Percentiles rank a stretch among this genome's conserved stretches.
Evolutionary conservation across 2,888 invertebrate genomes (phyloP).

Genomic region (Nomada goodeniana): DNA sequence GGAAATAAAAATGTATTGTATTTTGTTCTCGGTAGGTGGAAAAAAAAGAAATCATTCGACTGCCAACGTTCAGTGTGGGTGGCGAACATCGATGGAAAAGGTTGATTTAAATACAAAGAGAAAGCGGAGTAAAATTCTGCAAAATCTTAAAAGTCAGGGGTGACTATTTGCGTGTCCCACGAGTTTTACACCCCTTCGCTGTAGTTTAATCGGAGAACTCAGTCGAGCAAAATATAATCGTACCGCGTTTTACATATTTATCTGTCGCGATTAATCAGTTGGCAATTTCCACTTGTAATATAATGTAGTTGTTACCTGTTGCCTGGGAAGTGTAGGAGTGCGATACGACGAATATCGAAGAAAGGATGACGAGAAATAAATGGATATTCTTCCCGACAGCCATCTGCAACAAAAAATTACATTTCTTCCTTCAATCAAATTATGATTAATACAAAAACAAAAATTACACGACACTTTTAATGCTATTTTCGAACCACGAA

Average conservation of each 20-base stretch:
- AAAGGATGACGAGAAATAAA: slow-evolving; percentile 76
- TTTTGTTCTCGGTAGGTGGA: too few species aligned
- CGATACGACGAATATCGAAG: slow-evolving; percentile 77
- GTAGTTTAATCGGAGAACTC: background rate
- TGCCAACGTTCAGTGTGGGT: too few species aligned
- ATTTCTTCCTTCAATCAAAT: slow-evolving; percentile 18
- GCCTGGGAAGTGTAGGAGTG: slow-evolving; percentile 69
- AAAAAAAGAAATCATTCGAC: too few species aligned
- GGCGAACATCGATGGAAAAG: background rate
- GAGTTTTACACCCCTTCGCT: background rate
- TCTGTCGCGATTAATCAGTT: background rate
- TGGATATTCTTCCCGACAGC: slow-evolving; percentile 76
- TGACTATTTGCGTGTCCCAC: background rate
- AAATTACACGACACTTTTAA: background rate
- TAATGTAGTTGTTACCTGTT: slow-evolving; percentile 61
- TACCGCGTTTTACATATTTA: too few species aligned
- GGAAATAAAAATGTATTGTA: too few species aligned
- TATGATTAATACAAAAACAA: background rate
- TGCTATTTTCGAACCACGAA: background rate
- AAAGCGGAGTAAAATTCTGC: background rate
- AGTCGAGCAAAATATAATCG: background rate
- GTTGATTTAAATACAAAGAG: background rate
- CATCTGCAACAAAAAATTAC: slow-evolving; percentile 78
- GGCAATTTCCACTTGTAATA: background rate
- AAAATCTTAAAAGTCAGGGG: slow-evolving; percentile 18